phyloP scores from a whole-genome alignment of 1,140 invertebrate genomes.

The Drosophila tani region DNA sequence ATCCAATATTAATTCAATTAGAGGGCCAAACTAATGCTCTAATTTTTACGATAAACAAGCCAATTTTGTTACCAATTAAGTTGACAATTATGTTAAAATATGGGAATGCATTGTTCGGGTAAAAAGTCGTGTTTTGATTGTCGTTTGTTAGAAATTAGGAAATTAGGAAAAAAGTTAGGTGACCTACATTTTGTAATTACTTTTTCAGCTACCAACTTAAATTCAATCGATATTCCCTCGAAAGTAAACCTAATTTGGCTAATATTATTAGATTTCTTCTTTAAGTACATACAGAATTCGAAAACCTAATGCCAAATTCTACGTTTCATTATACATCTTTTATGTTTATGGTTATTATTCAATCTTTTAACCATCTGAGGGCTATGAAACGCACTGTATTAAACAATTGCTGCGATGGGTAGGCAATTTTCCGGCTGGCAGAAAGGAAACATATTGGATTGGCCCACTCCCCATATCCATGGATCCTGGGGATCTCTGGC shows the following conservation, averaged over 20 bases:
- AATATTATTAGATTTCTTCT: no score
- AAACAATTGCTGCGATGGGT: slow-evolving; percentile 36
- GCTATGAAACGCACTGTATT: slow-evolving; percentile 42
- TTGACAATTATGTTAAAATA: slow-evolving; percentile 7
- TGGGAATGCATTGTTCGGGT: neutral
- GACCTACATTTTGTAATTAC: neutral
- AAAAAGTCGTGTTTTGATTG: neutral
- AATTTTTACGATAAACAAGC: slow-evolving; percentile 41
- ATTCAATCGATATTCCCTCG: neutral
- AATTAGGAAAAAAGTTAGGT: neutral
- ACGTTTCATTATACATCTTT: slow-evolving; percentile 19
- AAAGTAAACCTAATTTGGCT: no score
- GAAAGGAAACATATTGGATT: slow-evolving; percentile 27
- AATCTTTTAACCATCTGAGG: slow-evolving; percentile 34
- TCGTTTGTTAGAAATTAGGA: no score
- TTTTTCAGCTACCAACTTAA: neutral
- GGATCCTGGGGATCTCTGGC: slow-evolving; percentile 26
- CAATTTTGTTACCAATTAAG: slow-evolving; percentile 20
- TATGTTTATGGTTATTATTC: slow-evolving; percentile 35
- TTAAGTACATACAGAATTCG: no score
- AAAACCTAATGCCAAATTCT: slow-evolving; percentile 1
- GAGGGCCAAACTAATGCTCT: slow-evolving; percentile 12
- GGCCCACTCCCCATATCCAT: neutral
- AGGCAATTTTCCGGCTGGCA: slow-evolving; percentile 23
- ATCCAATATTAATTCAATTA: slow-evolving; percentile 30